Evolutionary conservation across 2,797 vertebrate genomes (phyloP).

Genomic region (Rousettus madagascariensis): DNA sequence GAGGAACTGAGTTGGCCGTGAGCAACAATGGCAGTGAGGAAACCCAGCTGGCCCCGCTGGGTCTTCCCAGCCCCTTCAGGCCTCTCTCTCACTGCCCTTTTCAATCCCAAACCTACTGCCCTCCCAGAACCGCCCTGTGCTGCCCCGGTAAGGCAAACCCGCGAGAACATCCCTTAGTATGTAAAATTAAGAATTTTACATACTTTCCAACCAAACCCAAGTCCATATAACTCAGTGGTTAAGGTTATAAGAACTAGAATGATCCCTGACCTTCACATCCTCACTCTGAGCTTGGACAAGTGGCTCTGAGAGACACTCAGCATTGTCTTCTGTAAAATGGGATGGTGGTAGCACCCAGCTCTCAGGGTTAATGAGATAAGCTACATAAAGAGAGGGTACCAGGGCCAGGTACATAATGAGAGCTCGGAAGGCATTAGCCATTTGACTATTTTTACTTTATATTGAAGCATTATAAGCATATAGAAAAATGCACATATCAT

Average conservation of each 20-base stretch:
- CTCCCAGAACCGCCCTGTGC: background rate
- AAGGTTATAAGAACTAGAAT: background rate
- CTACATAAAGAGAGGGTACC: background rate
- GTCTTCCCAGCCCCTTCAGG: background rate
- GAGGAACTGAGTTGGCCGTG: background rate
- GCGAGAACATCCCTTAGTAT: background rate
- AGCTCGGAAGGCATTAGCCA: background rate
- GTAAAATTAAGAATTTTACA: background rate
- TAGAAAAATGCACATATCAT: background rate
- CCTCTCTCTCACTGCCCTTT: background rate
- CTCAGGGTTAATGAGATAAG: background rate
- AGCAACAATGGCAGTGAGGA: background rate
- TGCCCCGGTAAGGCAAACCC: background rate
- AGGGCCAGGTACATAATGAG: background rate
- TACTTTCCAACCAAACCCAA: background rate
- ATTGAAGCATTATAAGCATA: background rate
- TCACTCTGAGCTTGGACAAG: background rate
- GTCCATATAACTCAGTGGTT: background rate
- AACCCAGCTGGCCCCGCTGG: constrained; percentile 34
- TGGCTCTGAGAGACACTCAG: fast-evolving
- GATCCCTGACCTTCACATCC: background rate
- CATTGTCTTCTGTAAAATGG: background rate
- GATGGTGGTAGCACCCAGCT: background rate
- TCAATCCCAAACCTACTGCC: background rate
- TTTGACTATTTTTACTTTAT: background rate